Conservation (phyloP, 2,888 invertebrate species). For the Harmothoe impar region DNA sequence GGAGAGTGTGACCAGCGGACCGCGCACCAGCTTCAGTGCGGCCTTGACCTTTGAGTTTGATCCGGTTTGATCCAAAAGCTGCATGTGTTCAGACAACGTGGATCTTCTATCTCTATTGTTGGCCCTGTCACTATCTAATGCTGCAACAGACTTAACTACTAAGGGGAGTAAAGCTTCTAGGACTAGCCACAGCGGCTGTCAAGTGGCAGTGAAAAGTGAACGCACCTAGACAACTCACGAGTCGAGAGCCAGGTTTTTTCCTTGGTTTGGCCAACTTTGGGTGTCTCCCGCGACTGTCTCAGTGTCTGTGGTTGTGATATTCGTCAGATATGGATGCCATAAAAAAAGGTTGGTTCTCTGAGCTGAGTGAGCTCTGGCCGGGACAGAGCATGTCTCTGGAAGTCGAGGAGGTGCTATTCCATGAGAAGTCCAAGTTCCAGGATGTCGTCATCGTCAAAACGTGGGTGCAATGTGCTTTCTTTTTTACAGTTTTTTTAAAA, state of each 20-base stretch:
- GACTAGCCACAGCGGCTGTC: too few relatives aligned
- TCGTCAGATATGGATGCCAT: slow-evolving; percentile 70
- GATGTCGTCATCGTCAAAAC: slow-evolving; percentile 81
- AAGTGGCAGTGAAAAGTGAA: too few relatives aligned
- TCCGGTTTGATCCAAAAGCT: not conserved
- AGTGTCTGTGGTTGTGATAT: not conserved
- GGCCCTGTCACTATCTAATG: too few relatives aligned
- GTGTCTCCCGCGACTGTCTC: too few relatives aligned
- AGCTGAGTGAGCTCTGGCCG: slow-evolving; percentile 87
- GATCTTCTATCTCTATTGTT: too few relatives aligned
- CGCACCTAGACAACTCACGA: too few relatives aligned
- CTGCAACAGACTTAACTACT: too few relatives aligned
- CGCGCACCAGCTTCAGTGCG: not conserved
- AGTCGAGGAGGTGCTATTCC: slow-evolving; percentile 79
- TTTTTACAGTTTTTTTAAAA: too few relatives aligned
- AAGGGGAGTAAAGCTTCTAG: too few relatives aligned
- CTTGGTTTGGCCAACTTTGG: too few relatives aligned
- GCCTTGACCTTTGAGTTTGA: not conserved
- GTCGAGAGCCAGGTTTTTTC: too few relatives aligned
- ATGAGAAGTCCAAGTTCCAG: slow-evolving; percentile 81
- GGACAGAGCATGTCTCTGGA: slow-evolving; percentile 80
- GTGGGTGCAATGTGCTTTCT: slow-evolving; percentile 70
- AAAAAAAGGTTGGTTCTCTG: slow-evolving; percentile 94
- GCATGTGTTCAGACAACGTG: not conserved
- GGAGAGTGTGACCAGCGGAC: too few relatives aligned